Conservation (phyloP, 1,140 invertebrate species). For the Galleria mellonella region DNA sequence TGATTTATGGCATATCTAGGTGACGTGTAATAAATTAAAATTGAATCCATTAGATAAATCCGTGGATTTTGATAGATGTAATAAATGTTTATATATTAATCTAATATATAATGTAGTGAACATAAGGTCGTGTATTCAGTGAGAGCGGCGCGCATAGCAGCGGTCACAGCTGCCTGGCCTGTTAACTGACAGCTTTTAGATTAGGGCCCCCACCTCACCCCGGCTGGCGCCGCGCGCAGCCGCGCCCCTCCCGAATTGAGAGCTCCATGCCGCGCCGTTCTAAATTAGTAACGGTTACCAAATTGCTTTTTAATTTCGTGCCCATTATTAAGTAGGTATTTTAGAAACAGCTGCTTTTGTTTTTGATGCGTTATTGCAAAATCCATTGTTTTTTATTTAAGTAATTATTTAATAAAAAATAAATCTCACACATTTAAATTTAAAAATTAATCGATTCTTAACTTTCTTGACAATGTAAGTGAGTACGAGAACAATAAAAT, state of each 20-base stretch:
- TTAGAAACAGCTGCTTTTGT: conserved; percentile 7
- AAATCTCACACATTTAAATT: too few species aligned
- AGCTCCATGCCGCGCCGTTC: conserved; percentile 38
- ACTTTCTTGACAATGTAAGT: too few species aligned
- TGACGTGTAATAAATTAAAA: too few species aligned
- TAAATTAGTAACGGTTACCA: conserved; percentile 70
- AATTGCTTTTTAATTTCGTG: conserved; percentile 69
- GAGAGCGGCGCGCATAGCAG: conserved; percentile 11
- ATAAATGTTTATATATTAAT: too few species aligned
- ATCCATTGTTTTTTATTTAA: too few species aligned
- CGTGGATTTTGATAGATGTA: too few species aligned
- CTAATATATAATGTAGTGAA: conserved; percentile 9
- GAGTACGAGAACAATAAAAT: too few species aligned
- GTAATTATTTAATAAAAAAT: too few species aligned
- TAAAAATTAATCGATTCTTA: too few species aligned
- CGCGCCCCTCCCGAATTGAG: conserved; percentile 60
- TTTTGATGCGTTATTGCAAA: too few species aligned
- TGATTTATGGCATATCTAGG: too few species aligned
- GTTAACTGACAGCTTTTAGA: conserved; percentile 66
- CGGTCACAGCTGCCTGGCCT: conserved; percentile 41
- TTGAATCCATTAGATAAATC: too few species aligned
- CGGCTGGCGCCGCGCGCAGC: conserved; percentile 12
- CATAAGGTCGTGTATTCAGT: conserved; percentile 33
- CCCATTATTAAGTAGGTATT: conserved; percentile 47
- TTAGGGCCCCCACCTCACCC: conserved; percentile 36